These are phyloP conservation scores for Ceraclea dissimilis DNA, from an alignment of 2,888 invertebrate species.

Conservation along the genomic window DNA sequence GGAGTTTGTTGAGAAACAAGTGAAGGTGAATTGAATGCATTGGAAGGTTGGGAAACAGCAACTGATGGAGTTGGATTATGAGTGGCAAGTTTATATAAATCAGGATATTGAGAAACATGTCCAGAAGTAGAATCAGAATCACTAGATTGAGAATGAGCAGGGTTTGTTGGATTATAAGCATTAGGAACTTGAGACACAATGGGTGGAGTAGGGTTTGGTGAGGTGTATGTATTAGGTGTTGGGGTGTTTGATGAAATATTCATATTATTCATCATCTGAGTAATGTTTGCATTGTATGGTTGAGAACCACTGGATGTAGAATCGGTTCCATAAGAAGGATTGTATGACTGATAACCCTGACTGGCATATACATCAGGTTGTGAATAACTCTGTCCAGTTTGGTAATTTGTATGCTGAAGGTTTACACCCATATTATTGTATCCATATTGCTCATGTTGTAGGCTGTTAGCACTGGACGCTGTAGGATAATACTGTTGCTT, in stretches of 20 bases:
- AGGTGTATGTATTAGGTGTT: neutral
- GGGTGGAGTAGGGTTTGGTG: neutral
- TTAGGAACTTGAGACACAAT: neutral
- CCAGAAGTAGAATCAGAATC: no score
- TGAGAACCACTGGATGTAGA: neutral
- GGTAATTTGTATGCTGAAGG: neutral
- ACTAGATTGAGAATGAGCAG: no score
- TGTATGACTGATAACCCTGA: slow-evolving; percentile 6
- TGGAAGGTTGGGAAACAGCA: neutral
- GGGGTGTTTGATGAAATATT: slow-evolving; percentile 16
- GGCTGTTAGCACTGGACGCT: neutral
- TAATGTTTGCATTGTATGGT: neutral
- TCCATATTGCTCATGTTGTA: neutral
- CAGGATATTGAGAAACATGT: neutral
- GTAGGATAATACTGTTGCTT: neutral
- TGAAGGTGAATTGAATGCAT: neutral
- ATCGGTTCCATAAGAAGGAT: slow-evolving; percentile 1
- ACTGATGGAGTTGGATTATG: neutral
- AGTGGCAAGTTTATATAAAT: neutral
- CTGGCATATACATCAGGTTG: neutral
- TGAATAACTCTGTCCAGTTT: neutral
- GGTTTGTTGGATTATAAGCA: neutral
- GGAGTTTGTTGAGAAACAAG: neutral
- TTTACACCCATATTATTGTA: neutral
- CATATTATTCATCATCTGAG: slow-evolving; percentile 21